These are phyloP conservation scores for Auanema freiburgensis DNA, from an alignment of 2,888 invertebrate species.

Conservation along the genomic window DNA sequence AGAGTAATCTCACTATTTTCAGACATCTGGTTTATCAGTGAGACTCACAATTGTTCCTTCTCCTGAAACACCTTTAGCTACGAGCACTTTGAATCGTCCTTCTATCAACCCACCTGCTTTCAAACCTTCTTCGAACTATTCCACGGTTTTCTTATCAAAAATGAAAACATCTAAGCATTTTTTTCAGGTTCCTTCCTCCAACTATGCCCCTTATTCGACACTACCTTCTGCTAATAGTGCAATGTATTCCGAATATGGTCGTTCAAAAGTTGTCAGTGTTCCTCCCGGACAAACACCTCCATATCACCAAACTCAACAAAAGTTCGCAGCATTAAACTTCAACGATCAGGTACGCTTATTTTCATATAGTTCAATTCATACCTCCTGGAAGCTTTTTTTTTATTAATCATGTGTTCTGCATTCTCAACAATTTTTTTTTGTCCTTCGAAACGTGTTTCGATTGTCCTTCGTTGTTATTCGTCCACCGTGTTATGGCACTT, in stretches of 20 bases:
- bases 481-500: no score
- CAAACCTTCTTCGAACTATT: neutral
- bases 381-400: no score
- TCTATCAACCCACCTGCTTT: neutral
- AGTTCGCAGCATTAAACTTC: no score
- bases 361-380: no score
- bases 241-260: constrained; percentile 3
- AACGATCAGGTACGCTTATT: no score
- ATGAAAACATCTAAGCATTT: neutral
- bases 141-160: neutral
- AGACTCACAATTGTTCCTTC: constrained; percentile 66
- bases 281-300: no score
- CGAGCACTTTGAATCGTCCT: constrained; percentile 31
- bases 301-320: no score
- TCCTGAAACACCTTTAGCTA: constrained; percentile 28
- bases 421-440: no score
- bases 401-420: no score
- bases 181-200: neutral
- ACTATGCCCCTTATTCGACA: constrained; percentile 3
- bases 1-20: constrained; percentile 4
- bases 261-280: no score
- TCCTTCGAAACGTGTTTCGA: no score
- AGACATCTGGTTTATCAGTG: constrained; percentile 81
- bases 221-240: constrained; percentile 8
- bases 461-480: no score